These are phyloP conservation scores for Lamprologus speciosus DNA, from an alignment of 2,113 vertebrate genomes.

Conservation along the genomic window DNA sequence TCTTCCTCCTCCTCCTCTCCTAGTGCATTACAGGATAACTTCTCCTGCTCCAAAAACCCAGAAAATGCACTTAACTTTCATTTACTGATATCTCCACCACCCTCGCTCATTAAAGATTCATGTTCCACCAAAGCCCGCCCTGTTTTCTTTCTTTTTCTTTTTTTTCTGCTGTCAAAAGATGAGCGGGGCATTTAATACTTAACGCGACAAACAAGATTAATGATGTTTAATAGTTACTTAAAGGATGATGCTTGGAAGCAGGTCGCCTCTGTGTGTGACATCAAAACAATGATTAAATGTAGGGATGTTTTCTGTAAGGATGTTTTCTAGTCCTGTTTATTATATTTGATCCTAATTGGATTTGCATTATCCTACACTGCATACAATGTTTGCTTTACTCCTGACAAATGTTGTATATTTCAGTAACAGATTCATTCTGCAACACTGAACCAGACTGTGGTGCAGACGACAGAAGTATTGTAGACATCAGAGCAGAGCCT, in stretches of 20 bases:
- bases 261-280: not conserved
- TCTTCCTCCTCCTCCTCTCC: not conserved
- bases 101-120: conserved; percentile 60
- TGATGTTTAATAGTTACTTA: not conserved
- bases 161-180: conserved; percentile 1
- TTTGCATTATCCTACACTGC: not conserved
- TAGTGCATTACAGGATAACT: conserved; percentile 26
- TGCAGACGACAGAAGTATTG: not conserved
- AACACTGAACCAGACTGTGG: not conserved
- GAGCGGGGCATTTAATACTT: conserved; percentile 7
- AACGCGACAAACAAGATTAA: not conserved
- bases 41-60: conserved; percentile 58
- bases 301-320: not conserved
- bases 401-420: not conserved
- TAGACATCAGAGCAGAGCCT: not conserved
- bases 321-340: not conserved
- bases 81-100: conserved; percentile 46
- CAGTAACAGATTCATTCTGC: not conserved
- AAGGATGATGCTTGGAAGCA: not conserved
- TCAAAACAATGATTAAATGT: not conserved
- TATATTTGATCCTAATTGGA: not conserved
- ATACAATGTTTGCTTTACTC: not conserved
- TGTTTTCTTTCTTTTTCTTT: not conserved
- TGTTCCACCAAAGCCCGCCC: not conserved
- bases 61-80: conserved; percentile 61